These are phyloP conservation scores for Clanis bilineata DNA, from an alignment of 2,888 invertebrate species.

Conservation along the genomic window DNA sequence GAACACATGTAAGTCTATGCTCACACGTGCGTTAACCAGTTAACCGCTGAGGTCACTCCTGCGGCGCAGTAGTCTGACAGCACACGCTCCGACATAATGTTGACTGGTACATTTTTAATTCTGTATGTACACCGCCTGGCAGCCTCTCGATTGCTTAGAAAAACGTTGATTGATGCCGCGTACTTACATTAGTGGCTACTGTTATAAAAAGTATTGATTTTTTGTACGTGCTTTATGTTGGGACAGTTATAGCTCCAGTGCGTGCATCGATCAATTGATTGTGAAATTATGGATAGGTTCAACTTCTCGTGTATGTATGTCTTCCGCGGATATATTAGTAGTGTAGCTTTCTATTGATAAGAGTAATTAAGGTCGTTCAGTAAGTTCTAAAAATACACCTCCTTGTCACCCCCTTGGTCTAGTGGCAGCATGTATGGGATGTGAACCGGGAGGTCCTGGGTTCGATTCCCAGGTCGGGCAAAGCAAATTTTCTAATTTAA, in stretches of 20 bases:
- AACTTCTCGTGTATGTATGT: too few relatives aligned
- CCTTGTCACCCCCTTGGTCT: too few relatives aligned
- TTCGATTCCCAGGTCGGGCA: too few relatives aligned
- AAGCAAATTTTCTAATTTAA: too few relatives aligned
- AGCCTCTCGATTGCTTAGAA: constrained; percentile 32
- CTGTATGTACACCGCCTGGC: constrained; percentile 43
- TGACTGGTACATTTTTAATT: constrained; percentile 66
- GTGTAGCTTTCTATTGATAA: too few relatives aligned
- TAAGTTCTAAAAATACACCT: too few relatives aligned
- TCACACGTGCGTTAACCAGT: constrained; percentile 33
- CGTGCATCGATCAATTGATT: neutral
- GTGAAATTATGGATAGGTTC: too few relatives aligned
- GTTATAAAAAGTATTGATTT: constrained; percentile 16
- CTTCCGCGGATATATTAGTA: too few relatives aligned
- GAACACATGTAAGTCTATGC: neutral
- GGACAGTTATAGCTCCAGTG: neutral
- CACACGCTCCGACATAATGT: constrained; percentile 62
- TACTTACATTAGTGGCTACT: constrained; percentile 19
- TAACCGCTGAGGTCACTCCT: constrained; percentile 45
- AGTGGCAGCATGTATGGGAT: too few relatives aligned
- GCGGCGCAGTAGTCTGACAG: constrained; percentile 71
- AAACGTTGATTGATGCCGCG: constrained; percentile 19
- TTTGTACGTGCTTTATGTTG: constrained; percentile 1
- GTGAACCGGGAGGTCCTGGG: too few relatives aligned
- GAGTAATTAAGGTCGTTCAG: too few relatives aligned